Evolutionary conservation across 2,888 invertebrate species (phyloP), one percentile per base, ranked within the genome.

Genomic region (Physocephala rufipes): DNA sequence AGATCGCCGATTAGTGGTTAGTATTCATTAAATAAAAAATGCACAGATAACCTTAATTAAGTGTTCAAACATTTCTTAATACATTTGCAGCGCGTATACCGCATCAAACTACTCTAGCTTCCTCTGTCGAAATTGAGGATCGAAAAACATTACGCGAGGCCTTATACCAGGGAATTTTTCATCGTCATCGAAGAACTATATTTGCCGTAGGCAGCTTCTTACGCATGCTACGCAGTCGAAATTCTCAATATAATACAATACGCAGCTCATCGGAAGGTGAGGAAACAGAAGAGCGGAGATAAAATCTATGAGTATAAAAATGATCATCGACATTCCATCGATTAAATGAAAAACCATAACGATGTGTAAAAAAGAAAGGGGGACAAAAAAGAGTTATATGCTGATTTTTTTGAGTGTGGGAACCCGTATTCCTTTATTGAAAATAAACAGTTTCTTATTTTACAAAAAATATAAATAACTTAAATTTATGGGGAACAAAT

Each of bases 221-320:
- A 72, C 88, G 92, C 76, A 92, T 92, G 92, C 85, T 92, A 76
- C 89, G 91, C 79, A 91, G 90, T 82, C 91, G 91, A 84, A 92
- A 92, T 80, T 91, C 92, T 73, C 92, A 92, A 84, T 92, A 92
- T 81, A 92, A 92, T 83, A 92, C 91, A 66, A 92, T 92, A 85
- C 89, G 92, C 66, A 86, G 86, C 78, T 84, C 86, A 70, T 86
- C 86, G 19, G 86, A 86, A 77, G 86, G 84, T 72, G 86, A 86
- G 77, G 86, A 86, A 71, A 81, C 84, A 73, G 85, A 86, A 76
- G 86, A 86, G 77, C 80, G 81, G 80, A 86, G 86, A 86, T 86
- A 86, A 85, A 81, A 85, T 75, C 73, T 55, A 72, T 21, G 65
- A 61, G 62, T n/a, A 43, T 24, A 15, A 43, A 16, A 43, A 26